Base-by-base conservation (phyloP, 2,797 vertebrate genomes). In the Toxotes lorentzi region DNA sequence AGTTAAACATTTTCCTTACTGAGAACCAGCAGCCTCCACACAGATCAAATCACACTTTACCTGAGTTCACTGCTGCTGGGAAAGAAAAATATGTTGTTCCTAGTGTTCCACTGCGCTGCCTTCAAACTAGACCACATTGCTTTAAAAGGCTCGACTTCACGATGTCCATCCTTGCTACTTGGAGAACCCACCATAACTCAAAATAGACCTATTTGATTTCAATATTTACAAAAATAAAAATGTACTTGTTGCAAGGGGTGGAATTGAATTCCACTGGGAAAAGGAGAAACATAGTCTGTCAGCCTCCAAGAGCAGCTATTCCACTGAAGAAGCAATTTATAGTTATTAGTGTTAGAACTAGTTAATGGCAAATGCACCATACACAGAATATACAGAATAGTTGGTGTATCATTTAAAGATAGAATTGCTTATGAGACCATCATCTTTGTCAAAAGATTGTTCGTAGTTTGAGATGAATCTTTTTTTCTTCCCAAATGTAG, bases 401-500 rank as follows among this genome's bases (percentile, higher is more conserved):
- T 7, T 50, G n/a, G 17, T 5, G 50, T 24, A 23, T 91, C 73
- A 93, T 41, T 92, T 85, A 76, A 96, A 93, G 63, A 91, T 81
- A 19, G 93, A 86, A 0, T 96, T 95, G 91, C 94, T 96, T 79
- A 96, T 95, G 70, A 96, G 84, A 66, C 89, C 71, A 0, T 92
- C 92, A 13, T 96, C 96, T n/a, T 88, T 90, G 76, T 94, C 91
- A 63, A 86, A 89, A 19, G 91, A 60, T 27, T 87, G 93, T 64
- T 96, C 96, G 14, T 94, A 95, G 87, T 93, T 95, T 11, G 95
- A 93, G 21, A 94, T 93, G 62, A 95, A 94, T 91, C 93, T 97
- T 88, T 95, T 96, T 86, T 97, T 97, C 91, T 97, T 97, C 70
- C 97, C 97, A 84, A 97, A 97, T 11, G 97, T 97, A 24, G 97